Conservation (phyloP, 37 sponge, comb jelly and placozoan species). For the Spongilla lacustris region DNA sequence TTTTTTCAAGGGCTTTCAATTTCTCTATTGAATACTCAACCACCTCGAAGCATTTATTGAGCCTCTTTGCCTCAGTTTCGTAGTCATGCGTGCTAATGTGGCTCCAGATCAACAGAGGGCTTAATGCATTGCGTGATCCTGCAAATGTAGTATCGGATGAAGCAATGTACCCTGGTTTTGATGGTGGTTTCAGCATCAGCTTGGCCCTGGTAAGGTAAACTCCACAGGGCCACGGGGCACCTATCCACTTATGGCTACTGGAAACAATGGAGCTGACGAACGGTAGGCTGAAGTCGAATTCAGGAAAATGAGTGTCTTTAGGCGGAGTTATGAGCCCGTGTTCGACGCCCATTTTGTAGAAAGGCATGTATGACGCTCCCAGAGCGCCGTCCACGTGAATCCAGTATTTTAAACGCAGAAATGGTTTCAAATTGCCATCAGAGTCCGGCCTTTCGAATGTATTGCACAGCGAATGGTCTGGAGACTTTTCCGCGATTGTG, state of each 20-base stretch:
- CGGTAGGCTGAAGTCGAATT: constrained; percentile 20
- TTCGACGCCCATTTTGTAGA: constrained; percentile 23
- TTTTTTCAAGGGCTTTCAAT: constrained; percentile 8
- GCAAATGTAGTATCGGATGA: constrained; percentile 42
- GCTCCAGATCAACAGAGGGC: constrained; percentile 10
- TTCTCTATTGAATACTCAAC: neutral
- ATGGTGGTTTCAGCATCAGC: neutral
- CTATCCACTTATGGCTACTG: constrained; percentile 40
- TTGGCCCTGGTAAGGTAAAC: constrained; percentile 19
- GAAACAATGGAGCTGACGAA: constrained; percentile 35
- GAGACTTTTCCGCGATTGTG: neutral
- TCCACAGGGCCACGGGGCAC: constrained; percentile 30
- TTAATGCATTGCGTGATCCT: constrained; percentile 23
- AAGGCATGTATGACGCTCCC: constrained; percentile 45
- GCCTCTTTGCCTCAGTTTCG: constrained; percentile 1
- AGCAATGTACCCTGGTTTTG: neutral
- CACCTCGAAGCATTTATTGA: constrained; percentile 15
- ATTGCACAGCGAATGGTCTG: too few species aligned
- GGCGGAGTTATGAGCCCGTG: constrained; percentile 2
- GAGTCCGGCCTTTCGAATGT: too few species aligned
- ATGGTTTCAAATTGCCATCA: too few species aligned
- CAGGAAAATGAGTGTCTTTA: neutral
- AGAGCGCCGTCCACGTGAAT: constrained; percentile 52
- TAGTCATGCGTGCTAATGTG: constrained; percentile 38
- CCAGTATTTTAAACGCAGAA: constrained; percentile 1